Evolutionary conservation across 2,888 invertebrate species (phyloP).

Genomic region (Nomada fucata): DNA sequence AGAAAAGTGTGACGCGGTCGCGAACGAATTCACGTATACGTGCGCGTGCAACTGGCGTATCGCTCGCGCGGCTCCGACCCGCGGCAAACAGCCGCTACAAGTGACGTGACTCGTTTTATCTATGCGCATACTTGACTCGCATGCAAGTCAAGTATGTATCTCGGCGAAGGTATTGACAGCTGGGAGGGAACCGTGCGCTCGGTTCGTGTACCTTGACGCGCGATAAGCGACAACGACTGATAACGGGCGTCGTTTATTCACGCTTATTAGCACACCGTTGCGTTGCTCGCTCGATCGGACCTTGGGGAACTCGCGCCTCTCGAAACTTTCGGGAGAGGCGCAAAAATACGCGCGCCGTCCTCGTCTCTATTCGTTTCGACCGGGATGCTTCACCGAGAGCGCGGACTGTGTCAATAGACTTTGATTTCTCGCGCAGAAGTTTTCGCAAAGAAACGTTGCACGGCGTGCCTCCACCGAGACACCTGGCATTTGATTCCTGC

Average conservation of each 20-base stretch:
- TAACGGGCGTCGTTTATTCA: conserved; percentile 41
- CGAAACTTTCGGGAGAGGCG: not conserved
- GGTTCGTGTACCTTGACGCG: conserved; percentile 41
- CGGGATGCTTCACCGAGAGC: too few relatives aligned
- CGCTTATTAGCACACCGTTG: conserved; percentile 28
- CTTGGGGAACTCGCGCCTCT: not conserved
- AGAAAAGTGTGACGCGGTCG: conserved; percentile 39
- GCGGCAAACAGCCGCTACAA: conserved; percentile 53
- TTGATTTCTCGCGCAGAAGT: too few relatives aligned
- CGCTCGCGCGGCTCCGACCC: conserved; percentile 40
- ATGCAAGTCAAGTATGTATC: conserved; percentile 66
- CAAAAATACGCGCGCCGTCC: not conserved
- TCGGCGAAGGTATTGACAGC: conserved; percentile 58
- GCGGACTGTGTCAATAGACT: too few relatives aligned
- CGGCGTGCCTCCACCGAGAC: too few relatives aligned
- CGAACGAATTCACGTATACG: conserved; percentile 53
- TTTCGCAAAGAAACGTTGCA: too few relatives aligned
- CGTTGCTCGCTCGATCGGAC: not conserved
- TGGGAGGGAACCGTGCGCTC: conserved; percentile 41
- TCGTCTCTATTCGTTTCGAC: too few relatives aligned
- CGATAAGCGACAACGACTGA: conserved; percentile 45
- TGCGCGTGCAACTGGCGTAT: conserved; percentile 18
- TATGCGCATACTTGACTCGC: conserved; percentile 67
- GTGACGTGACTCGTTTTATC: conserved; percentile 64
- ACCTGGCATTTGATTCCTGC: too few relatives aligned